Conservation (phyloP, 2,888 invertebrate species). For the Chymomyza procnemis region DNA sequence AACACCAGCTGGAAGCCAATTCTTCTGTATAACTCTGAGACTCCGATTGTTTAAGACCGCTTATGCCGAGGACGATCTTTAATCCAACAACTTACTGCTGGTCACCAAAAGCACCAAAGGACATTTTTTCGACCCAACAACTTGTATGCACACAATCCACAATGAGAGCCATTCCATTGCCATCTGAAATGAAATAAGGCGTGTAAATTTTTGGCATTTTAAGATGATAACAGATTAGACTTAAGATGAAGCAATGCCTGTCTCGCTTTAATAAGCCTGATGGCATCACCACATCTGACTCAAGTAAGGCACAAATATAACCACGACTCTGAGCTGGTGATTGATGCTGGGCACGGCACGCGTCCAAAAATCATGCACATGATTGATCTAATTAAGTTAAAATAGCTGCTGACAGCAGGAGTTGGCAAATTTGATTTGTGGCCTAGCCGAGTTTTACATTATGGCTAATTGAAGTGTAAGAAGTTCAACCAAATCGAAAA, state of each 20-base stretch:
- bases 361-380: slow-evolving; percentile 45
- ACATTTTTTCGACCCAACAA: too few species aligned
- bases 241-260: slow-evolving; percentile 18
- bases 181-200: too few species aligned
- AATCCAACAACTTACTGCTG: too few species aligned
- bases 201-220: neutral
- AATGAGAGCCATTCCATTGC: too few species aligned
- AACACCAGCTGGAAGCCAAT: too few species aligned
- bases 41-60: too few species aligned
- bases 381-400: slow-evolving; percentile 54
- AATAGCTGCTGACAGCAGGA: slow-evolving; percentile 33
- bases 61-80: too few species aligned
- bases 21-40: too few species aligned
- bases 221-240: neutral
- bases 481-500: neutral
- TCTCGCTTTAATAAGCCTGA: neutral
- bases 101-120: too few species aligned
- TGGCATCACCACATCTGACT: neutral
- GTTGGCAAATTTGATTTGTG: slow-evolving; percentile 30
- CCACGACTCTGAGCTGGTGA: slow-evolving; percentile 21
- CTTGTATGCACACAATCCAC: too few species aligned
- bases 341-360: slow-evolving; percentile 14
- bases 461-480: slow-evolving; percentile 34
- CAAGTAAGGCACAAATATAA: neutral
- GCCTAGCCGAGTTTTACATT: slow-evolving; percentile 2